Conservation (phyloP, 2,888 invertebrate species). For the Corythucha ciliata region DNA sequence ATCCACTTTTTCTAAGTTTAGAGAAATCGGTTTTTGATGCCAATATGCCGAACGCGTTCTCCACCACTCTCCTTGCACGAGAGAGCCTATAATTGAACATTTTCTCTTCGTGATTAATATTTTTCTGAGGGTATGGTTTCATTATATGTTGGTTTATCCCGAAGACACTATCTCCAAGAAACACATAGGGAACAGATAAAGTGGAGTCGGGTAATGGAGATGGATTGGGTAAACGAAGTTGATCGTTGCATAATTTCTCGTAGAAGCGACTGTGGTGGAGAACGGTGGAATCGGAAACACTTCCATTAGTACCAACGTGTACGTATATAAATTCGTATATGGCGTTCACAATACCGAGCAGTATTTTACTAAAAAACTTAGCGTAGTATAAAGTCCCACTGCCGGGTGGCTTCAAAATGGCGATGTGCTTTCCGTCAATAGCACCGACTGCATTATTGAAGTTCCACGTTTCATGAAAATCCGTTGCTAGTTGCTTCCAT, state of each 20-base stretch:
- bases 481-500: conserved; percentile 2
- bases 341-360: conserved; percentile 32
- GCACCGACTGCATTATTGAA: conserved; percentile 32
- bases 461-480: conserved; percentile 29
- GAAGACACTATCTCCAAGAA: conserved; percentile 3
- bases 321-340: conserved; percentile 33
- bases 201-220: not conserved
- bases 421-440: conserved; percentile 32
- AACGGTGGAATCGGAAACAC: conserved; percentile 25
- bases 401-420: conserved; percentile 29
- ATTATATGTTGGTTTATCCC: not conserved
- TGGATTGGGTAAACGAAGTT: too few relatives aligned
- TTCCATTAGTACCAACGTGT: conserved; percentile 33
- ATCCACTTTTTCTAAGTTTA: too few relatives aligned
- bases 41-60: too few relatives aligned
- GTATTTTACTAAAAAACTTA: conserved; percentile 30
- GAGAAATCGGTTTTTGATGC: too few relatives aligned
- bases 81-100: too few relatives aligned
- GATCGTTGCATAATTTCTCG: not conserved
- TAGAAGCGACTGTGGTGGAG: not conserved
- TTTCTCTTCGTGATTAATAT: too few relatives aligned
- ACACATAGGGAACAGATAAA: not conserved
- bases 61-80: too few relatives aligned
- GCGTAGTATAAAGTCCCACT: conserved; percentile 32
- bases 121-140: too few relatives aligned